These are phyloP conservation scores for Drosophila sturtevanti DNA, from an alignment of 1,140 invertebrate species.

Conservation along the genomic window DNA sequence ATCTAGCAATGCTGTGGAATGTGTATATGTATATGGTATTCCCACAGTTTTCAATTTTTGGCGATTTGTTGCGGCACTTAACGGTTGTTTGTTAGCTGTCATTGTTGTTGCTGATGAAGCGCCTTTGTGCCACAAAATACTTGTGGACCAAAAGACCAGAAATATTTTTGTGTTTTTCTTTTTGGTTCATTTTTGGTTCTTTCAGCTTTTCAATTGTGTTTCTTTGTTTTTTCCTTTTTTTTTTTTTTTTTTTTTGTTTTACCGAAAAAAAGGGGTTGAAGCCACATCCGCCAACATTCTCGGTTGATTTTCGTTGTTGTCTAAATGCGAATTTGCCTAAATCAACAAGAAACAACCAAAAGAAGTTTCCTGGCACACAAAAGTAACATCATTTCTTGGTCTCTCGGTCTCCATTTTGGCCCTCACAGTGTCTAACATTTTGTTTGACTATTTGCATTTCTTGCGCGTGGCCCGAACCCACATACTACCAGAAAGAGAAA, in stretches of 20 bases:
- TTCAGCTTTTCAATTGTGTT: background rate
- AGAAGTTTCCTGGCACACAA: conserved; percentile 50
- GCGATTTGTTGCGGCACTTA: conserved; percentile 81
- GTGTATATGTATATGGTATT: conserved; percentile 43
- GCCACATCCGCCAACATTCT: conserved; percentile 53
- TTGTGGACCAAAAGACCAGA: conserved; percentile 1
- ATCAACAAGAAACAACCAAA: conserved; percentile 57
- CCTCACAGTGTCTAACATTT: conserved; percentile 26
- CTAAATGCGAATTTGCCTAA: conserved; percentile 74
- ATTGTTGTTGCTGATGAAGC: conserved; percentile 77
- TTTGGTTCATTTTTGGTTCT: background rate
- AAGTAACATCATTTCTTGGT: conserved; percentile 46
- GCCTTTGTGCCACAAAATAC: conserved; percentile 39
- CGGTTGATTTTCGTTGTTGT: conserved; percentile 41
- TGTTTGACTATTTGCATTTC: conserved; percentile 61
- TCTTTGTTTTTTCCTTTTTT: background rate
- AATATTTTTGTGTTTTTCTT: background rate
- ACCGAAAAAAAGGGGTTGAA: conserved; percentile 31
- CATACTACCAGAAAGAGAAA: background rate
- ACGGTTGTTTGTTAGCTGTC: conserved; percentile 79
- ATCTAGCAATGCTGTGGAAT: background rate
- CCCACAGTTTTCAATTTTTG: conserved; percentile 81
- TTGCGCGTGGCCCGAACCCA: conserved; percentile 53
- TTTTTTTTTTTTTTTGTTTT: conserved; percentile 11
- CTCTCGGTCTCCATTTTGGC: background rate